These are phyloP conservation scores for Oophaga pumilio DNA, from an alignment of 2,113 vertebrate species.

Conservation along the genomic window DNA sequence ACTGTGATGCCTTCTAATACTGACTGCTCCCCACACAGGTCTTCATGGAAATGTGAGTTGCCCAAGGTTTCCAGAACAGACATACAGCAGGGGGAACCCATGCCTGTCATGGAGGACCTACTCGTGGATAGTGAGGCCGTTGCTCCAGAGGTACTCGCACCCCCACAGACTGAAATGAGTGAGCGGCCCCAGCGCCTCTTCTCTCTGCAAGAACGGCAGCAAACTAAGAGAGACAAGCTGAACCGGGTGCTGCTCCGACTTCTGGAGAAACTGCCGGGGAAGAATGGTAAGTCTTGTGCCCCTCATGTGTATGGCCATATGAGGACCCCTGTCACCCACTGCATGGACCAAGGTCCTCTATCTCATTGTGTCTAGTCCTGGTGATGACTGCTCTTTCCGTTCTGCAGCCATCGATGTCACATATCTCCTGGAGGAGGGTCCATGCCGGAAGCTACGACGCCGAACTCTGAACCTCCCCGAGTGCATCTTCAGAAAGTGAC, in stretches of 20 bases:
- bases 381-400: background rate
- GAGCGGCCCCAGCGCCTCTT: constrained; percentile 63
- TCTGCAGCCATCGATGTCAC: constrained; percentile 93
- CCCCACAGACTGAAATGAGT: constrained; percentile 58
- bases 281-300: constrained; percentile 83
- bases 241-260: constrained; percentile 93
- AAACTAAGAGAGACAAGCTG: constrained; percentile 87
- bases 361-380: background rate
- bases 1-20: no score
- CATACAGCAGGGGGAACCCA: constrained; percentile 72
- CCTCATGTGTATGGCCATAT: no score
- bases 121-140: constrained; percentile 68
- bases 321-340: no score
- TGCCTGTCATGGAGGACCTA: constrained; percentile 77
- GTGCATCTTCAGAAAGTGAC: constrained; percentile 88
- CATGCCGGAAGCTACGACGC: constrained; percentile 86
- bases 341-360: no score
- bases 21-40: constrained; percentile 67
- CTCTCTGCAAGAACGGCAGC: constrained; percentile 79
- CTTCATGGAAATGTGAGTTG: constrained; percentile 92
- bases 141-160: constrained; percentile 72
- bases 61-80: constrained; percentile 77
- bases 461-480: constrained; percentile 86
- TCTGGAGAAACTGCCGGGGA: constrained; percentile 91
- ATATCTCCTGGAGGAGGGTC: constrained; percentile 94